Evolutionary conservation across 2,797 vertebrate genomes (phyloP), one percentile per base, ranked within the genome.

Genomic region (Enteromius afrohamiltoni): DNA sequence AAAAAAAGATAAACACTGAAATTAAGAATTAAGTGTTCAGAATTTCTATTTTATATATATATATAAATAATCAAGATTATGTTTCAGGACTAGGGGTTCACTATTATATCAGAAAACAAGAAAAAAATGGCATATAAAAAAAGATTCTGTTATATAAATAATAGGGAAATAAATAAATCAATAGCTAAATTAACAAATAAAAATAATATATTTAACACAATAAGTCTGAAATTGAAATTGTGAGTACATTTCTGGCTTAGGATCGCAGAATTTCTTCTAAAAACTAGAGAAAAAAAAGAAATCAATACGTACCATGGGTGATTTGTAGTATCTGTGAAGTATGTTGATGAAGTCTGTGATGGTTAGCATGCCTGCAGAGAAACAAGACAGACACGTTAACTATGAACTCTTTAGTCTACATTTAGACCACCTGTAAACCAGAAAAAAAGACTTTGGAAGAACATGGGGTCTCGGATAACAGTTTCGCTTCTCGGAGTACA

Each of bases 311-410:
- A 99, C 97, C 97, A 99, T 97, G 85, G 97, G 97, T 16, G 97
- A 99, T 87, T 98, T 99, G 92, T 99, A 99, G 93, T 99, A 98
- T 96, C 97, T 96, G 93, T 97, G 97, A 85, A 99, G 94, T 93
- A 99, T 99, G 93, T 98, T 99, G 94, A 99, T 98, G 95, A 99
- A 99, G 93, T 99, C 97, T 93, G 97, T 98, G 94, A 99, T 99
- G 79, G 97, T 99, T 93, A 99, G 93, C 97, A 98, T 99, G 91
- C 97, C 97, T 98, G 91, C 23, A 88, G 51, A 29, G 83, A 42
- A 19, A 79, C 74, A 51, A 67, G 16, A 88, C 3, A 82, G 21
- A 58, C 23, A 71, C 65, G 62, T 6, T n/a, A 49, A 40, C 60
- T 21, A 9, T 55, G 19, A 58, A 40, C 10, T 37, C 49, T 6